Conservation (phyloP, 2,888 invertebrate genomes). For the Protonemura montana region DNA sequence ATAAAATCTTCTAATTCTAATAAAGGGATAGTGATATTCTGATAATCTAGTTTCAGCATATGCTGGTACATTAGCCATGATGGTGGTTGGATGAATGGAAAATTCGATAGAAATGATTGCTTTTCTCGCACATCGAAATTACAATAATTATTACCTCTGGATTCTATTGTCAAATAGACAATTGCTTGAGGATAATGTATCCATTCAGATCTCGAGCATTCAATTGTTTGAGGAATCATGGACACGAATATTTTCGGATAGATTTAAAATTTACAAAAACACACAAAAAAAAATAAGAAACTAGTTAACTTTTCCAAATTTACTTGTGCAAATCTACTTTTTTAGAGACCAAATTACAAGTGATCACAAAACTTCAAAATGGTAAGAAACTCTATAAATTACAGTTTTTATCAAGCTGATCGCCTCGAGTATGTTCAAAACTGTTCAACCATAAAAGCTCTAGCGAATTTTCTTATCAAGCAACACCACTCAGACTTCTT, state of each 20-base stretch:
- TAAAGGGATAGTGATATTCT: too few species aligned
- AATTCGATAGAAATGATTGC: too few species aligned
- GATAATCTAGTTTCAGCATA: too few species aligned
- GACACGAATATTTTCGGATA: background rate
- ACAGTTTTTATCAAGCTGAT: background rate
- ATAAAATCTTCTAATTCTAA: too few species aligned
- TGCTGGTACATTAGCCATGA: too few species aligned
- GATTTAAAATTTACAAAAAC: background rate
- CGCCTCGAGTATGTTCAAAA: background rate
- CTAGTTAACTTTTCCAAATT: constrained; percentile 15
- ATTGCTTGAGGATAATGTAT: background rate
- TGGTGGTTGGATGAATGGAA: too few species aligned
- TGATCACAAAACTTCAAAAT: background rate
- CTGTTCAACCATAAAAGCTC: background rate
- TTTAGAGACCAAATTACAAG: background rate
- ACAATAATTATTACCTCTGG: background rate
- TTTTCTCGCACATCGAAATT: too few species aligned
- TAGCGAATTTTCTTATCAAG: background rate
- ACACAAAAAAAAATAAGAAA: background rate
- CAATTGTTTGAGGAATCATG: background rate
- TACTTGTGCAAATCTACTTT: background rate
- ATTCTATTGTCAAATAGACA: background rate
- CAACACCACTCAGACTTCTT: background rate
- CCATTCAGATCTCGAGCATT: background rate
- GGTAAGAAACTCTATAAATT: background rate